Base-by-base conservation (phyloP, 1,140 invertebrate genomes). In the Pseudomyrmex cubaensis region DNA sequence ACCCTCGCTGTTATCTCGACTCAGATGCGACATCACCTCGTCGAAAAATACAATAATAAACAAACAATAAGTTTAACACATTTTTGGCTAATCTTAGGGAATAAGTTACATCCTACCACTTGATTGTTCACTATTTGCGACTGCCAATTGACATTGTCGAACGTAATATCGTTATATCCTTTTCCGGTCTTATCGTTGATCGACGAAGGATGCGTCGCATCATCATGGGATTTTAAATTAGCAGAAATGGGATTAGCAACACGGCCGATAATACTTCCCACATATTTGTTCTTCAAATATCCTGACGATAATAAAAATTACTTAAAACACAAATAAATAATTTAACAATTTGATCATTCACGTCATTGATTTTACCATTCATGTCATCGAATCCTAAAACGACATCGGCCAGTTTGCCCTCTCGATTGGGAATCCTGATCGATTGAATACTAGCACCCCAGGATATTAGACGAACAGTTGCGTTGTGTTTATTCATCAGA, bases 251-350 rank as follows among this genome's bases (percentile, higher is more conserved):
- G 90, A 90, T 96, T 96, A 0, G 95, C 95, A 62, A 96, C 94
- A 54, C 96, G 93, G 5, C 97, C 97, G 84, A 97, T 94, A 2
- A 96, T 94, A 2, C 95, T 95, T 25, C 97, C 97, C 90, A 97
- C 95, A 87, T 96, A 97, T n/a, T 94, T 94, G 80, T 95, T 94
- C 78, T 93, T 89, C 69, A 92, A 86, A 88, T 95, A 95, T 15
- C 94, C 95, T 95, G 84, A 86, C 5, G 5, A 35, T 84, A 20
- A n/a, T 76, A 20, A 50, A 35, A 73, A 5, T 67, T 1, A 67
- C 13, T 63, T 64, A 17, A 52, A 64, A 52, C 10, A 13, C 20
- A 54, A 77, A 22, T 2, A 8, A 25, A 1, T 10, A 12, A 54
- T 1, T 13, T 17, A 50, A 35, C 12, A 15, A 52, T 13, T n/a